Percentiles rank a stretch among this genome's conserved stretches.
Conservation (phyloP, 2,888 invertebrate genomes). For the Stenoptilia bipunctidactyla region DNA sequence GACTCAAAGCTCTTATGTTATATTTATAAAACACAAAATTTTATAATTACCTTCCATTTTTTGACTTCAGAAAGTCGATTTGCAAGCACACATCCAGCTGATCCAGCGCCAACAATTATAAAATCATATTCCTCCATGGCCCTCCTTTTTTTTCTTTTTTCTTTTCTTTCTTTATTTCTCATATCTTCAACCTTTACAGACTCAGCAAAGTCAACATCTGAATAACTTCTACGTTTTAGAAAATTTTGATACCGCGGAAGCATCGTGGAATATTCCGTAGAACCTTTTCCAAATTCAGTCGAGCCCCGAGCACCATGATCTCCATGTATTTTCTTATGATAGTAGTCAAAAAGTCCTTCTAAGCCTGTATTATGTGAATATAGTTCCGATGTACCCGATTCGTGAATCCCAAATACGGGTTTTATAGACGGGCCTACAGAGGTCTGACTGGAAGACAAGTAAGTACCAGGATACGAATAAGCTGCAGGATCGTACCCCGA, state of each 20-base stretch:
- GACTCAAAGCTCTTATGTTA: no score
- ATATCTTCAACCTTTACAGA: conserved; percentile 21
- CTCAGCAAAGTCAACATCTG: conserved; percentile 29
- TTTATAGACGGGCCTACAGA: conserved; percentile 3
- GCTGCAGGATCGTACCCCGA: conserved; percentile 13
- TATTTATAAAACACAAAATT: no score
- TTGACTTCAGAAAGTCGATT: conserved; percentile 74
- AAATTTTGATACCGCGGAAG: conserved; percentile 17
- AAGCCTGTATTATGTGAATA: neutral
- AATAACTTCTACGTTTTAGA: conserved; percentile 20
- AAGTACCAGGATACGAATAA: neutral
- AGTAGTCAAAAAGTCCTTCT: neutral
- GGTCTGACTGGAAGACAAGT: neutral
- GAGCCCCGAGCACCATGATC: neutral
- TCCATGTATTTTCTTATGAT: neutral
- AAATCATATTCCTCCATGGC: conserved; percentile 66
- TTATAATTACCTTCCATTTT: conserved; percentile 66
- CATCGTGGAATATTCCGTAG: neutral
- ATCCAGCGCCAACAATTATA: conserved; percentile 76
- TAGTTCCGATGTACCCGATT: neutral
- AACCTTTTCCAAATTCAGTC: neutral
- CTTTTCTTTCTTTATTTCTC: conserved; percentile 17
- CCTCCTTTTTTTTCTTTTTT: conserved; percentile 30
- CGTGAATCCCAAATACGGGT: conserved; percentile 12
- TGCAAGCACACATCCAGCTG: conserved; percentile 77